Base-by-base conservation (phyloP, 2,888 invertebrate genomes). In the Eupithecia insigniata region DNA sequence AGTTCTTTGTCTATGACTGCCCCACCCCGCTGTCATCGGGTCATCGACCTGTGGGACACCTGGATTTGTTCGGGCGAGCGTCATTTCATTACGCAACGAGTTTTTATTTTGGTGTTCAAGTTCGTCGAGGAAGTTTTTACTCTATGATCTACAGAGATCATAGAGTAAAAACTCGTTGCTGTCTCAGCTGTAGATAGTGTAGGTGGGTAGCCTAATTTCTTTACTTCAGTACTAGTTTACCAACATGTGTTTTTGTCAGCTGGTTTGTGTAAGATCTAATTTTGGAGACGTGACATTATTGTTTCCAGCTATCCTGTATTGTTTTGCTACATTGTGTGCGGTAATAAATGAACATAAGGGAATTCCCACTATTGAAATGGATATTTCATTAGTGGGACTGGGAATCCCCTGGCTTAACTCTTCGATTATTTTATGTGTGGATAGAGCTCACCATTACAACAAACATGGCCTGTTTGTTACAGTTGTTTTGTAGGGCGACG, bases 41-140 rank as follows among this genome's bases (percentile, higher is more conserved):
- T 87, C 92, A 82, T 78, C 81, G 90, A 90, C 90, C 90, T 79
- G 81, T 73, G 70, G 82, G 82, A 90, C 90, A 91, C 90, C 90
- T 90, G 89, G 88, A 84, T 80, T 76, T 77, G 81, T 70, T 76
- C 79, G 82, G 83, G 84, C 80, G 81, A 81, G 84, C 82, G 81
- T 81, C 83, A 77, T 86, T 85, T 81, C 83, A 77, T 86, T 85
- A 76, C 79, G 81, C 82, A 84, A 87, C 80, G 79, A 78, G 74
- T 69, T 76, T 76, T 79, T 77, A 79, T 77, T 75, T 77, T 67
- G 64, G 64, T 64, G 6, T 39, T 46, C n/a, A n/a, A n/a, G n/a
- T 55, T 55, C 26, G 55, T 55, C 26, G 55, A 51, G n/a, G n/a
- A n/a, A n/a, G n/a, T n/a, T n/a, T n/a, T n/a, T n/a, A n/a, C n/a